Percentiles rank a stretch among this genome's conserved stretches.
phyloP scores from a whole-genome alignment of 2,113 vertebrate species.

The Semicossyphus pulcher region DNA sequence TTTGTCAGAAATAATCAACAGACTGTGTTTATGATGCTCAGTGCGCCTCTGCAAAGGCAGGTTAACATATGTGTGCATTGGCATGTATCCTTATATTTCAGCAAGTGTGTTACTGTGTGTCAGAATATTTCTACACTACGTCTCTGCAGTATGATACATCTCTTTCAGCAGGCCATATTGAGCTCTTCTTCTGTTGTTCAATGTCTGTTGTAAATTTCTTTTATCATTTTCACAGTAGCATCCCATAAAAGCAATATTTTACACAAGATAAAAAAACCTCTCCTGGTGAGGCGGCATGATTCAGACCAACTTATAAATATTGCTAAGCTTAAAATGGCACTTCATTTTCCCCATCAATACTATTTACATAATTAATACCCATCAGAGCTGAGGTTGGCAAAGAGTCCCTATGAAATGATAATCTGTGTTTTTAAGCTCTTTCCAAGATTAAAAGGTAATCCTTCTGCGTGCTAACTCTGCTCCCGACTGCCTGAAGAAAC shows the following conservation, averaged over 20 bases:
- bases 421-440: conserved; percentile 29
- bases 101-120: no score
- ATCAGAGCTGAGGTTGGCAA: not conserved
- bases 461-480: conserved; percentile 44
- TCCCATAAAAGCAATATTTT: not conserved
- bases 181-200: not conserved
- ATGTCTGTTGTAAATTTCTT: conserved; percentile 1
- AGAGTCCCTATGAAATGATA: conserved; percentile 30
- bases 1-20: conserved; percentile 72
- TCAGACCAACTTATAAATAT: conserved; percentile 13
- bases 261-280: not conserved
- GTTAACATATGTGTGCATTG: not conserved
- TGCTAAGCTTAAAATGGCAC: not conserved
- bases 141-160: not conserved
- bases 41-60: not conserved
- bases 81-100: not conserved
- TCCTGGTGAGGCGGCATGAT: not conserved
- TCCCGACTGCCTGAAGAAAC: conserved; percentile 57
- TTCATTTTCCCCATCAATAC: conserved; percentile 11
- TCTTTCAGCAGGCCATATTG: conserved; percentile 8
- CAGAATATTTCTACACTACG: not conserved
- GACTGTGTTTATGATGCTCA: conserved; percentile 25
- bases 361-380: conserved; percentile 19
- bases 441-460: conserved; percentile 54
- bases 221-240: not conserved